Conservation (phyloP, 2,797 vertebrate genomes). For the Chiloscyllium punctatum region DNA sequence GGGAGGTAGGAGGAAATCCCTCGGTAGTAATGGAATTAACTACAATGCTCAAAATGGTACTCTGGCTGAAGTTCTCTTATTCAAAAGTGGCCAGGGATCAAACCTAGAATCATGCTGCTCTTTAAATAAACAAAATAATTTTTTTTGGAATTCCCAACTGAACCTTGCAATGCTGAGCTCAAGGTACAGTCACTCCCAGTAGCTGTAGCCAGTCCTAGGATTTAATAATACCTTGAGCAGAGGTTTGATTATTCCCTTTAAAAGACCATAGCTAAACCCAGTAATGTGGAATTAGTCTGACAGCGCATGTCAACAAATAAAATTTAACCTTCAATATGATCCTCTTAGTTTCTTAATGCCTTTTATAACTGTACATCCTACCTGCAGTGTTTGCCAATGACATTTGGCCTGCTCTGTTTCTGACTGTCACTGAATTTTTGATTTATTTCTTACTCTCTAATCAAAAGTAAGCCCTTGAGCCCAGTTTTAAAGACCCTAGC, state of each 20-base stretch:
- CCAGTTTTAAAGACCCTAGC: background rate
- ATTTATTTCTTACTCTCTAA: background rate
- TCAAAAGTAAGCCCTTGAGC: background rate
- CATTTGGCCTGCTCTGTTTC: background rate
- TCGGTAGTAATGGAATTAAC: background rate
- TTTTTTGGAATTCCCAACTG: background rate
- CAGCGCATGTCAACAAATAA: background rate
- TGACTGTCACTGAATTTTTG: background rate
- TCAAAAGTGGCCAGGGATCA: background rate
- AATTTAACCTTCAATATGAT: background rate
- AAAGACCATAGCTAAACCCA: background rate
- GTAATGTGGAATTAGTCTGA: slow-evolving; percentile 2
- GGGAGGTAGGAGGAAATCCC: background rate
- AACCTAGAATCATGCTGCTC: background rate
- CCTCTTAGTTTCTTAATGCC: background rate
- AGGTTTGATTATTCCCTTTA: background rate
- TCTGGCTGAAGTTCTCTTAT: background rate
- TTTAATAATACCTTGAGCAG: background rate
- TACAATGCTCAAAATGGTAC: background rate
- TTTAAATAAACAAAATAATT: background rate
- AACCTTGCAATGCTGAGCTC: background rate
- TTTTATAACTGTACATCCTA: background rate
- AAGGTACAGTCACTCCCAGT: background rate
- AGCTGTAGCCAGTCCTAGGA: background rate
- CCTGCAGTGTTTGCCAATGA: background rate